These are phyloP conservation scores for Eptesicus fuscus DNA, from an alignment of 2,113 vertebrate species.

Conservation along the genomic window DNA sequence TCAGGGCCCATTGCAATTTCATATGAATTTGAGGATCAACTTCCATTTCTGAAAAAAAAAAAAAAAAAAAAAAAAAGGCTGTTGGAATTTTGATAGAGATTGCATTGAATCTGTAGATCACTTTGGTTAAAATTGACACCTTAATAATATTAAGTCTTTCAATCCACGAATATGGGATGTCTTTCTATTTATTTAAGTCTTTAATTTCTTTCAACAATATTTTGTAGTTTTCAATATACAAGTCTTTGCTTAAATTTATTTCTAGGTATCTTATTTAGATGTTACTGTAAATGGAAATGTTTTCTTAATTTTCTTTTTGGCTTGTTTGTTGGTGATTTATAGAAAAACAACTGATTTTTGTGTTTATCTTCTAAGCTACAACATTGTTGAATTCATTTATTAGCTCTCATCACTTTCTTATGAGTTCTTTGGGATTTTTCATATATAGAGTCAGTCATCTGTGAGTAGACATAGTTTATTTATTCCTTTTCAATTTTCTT, in stretches of 20 bases:
- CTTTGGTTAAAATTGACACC: not conserved
- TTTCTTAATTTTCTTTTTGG: not conserved
- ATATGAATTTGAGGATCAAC: not conserved
- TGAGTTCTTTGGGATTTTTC: not conserved
- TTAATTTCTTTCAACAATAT: constrained; percentile 20
- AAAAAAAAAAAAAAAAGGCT: not conserved
- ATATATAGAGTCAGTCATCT: not conserved
- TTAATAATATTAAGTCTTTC: constrained; percentile 5
- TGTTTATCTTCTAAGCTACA: constrained; percentile 31
- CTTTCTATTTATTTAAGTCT: not conserved
- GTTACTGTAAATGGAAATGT: not conserved
- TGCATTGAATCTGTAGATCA: not conserved
- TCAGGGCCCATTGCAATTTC: not conserved
- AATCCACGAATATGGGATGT: not conserved
- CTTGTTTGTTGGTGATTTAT: not conserved
- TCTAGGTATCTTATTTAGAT: not conserved
- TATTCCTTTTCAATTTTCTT: not conserved
- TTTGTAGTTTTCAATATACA: not conserved
- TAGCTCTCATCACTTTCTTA: not conserved
- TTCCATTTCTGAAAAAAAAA: not conserved
- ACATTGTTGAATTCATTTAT: constrained; percentile 13
- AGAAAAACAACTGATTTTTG: not conserved
- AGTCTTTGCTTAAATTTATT: not conserved
- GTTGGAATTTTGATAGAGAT: not conserved
- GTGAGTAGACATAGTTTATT: not conserved